Evolutionary conservation across 2,113 vertebrate species (phyloP).

Genomic region (Emydura subglobosa): DNA sequence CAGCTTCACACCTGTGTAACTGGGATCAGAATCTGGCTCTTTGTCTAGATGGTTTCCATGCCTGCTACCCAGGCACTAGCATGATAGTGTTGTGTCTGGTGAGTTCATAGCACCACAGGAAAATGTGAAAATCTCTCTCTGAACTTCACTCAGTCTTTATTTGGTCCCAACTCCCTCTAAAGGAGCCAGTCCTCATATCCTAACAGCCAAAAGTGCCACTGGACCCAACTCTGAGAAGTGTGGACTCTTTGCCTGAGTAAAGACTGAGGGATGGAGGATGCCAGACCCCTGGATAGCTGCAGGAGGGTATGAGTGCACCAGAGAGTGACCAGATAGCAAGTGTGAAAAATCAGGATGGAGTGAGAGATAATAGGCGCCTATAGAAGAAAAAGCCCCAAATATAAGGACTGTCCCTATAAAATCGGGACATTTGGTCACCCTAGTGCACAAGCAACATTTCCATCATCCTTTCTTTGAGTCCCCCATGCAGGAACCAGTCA

Average conservation of each 20-base stretch:
- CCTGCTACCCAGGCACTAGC: not conserved
- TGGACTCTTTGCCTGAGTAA: not conserved
- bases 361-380: not conserved
- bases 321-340: not conserved
- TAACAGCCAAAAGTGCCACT: not conserved
- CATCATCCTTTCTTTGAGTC: not conserved
- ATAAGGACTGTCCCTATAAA: not conserved
- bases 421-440: too few relatives aligned
- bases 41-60: not conserved
- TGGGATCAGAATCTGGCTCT: not conserved
- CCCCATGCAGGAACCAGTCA: not conserved
- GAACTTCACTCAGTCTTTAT: not conserved
- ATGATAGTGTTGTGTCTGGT: not conserved
- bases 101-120: not conserved
- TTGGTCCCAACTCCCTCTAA: not conserved
- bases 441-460: too few relatives aligned
- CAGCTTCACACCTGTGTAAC: not conserved
- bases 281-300: not conserved
- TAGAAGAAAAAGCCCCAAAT: not conserved
- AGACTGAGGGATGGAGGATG: not conserved
- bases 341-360: not conserved
- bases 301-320: not conserved
- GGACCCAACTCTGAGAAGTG: not conserved
- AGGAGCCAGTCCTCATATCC: not conserved
- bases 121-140: accelerated